These are phyloP conservation scores for Aromia moschata DNA, from an alignment of 2,888 invertebrate genomes.

Conservation along the genomic window DNA sequence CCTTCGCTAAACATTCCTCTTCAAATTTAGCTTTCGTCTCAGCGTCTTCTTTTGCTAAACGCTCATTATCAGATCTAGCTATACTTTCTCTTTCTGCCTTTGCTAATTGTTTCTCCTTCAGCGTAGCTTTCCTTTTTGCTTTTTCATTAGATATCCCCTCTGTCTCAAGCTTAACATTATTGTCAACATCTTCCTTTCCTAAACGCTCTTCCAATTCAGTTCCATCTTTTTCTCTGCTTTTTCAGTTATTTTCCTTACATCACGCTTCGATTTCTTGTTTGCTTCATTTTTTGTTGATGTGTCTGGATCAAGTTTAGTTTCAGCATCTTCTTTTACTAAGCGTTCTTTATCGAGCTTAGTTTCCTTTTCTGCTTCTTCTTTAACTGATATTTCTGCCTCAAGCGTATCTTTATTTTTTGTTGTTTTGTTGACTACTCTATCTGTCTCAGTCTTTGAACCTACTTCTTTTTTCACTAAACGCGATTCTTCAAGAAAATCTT, in stretches of 20 bases:
- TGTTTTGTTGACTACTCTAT: no score
- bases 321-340: constrained; percentile 15
- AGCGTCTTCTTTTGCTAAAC: constrained; percentile 23
- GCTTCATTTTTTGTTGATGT: constrained; percentile 30
- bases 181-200: constrained; percentile 38
- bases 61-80: constrained; percentile 22
- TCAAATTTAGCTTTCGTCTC: constrained; percentile 32
- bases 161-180: constrained; percentile 16
- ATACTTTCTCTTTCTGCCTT: constrained; percentile 33
- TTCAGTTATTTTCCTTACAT: no score
- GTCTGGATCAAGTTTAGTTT: constrained; percentile 30
- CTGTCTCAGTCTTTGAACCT: no score
- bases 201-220: constrained; percentile 30
- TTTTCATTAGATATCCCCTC: constrained; percentile 27
- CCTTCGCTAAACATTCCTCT: constrained; percentile 33
- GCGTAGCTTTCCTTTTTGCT: constrained; percentile 12
- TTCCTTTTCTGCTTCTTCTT: background rate
- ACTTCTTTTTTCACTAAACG: no score
- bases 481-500: no score
- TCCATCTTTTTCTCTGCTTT: constrained; percentile 22
- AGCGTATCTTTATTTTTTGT: no score
- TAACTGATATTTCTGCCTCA: no score
- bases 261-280: no score
- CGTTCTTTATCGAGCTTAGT: background rate
- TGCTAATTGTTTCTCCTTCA: constrained; percentile 23